Conservation (phyloP, 2,888 invertebrate species). For the Hypomecis punctinalis region DNA sequence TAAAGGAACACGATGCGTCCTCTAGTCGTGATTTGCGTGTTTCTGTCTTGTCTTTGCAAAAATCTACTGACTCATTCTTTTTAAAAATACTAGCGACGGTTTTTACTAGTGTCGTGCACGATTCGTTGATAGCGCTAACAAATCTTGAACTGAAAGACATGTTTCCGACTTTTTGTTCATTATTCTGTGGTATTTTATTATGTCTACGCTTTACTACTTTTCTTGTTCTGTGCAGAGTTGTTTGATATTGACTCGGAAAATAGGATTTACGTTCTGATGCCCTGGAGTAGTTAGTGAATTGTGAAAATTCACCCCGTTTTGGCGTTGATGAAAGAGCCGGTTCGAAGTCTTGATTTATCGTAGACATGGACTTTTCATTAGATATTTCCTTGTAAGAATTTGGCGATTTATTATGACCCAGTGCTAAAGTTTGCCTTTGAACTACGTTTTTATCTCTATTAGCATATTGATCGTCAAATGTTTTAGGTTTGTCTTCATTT, state of each 20-base stretch:
- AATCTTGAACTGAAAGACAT: constrained; percentile 61
- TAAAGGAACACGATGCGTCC: constrained; percentile 52
- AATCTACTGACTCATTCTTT: constrained; percentile 23
- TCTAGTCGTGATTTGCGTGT: constrained; percentile 8
- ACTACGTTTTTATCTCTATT: constrained; percentile 7
- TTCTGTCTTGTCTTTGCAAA: constrained; percentile 9
- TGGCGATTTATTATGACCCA: constrained; percentile 8
- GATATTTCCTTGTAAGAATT: constrained; percentile 13
- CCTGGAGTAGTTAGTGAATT: constrained; percentile 17
- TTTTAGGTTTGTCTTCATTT: constrained; percentile 12
- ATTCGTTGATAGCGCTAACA: constrained; percentile 67
- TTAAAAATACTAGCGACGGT: constrained; percentile 68
- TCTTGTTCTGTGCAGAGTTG: constrained; percentile 21
- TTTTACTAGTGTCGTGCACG: constrained; percentile 68
- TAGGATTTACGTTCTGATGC: neutral
- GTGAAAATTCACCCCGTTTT: constrained; percentile 40
- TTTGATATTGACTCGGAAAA: constrained; percentile 15
- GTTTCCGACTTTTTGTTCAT: constrained; percentile 48
- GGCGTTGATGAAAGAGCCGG: constrained; percentile 66
- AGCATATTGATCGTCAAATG: constrained; percentile 3
- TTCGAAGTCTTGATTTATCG: constrained; percentile 49
- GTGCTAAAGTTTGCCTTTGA: constrained; percentile 15
- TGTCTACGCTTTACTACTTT: constrained; percentile 29
- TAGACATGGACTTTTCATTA: constrained; percentile 21
- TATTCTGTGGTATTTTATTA: constrained; percentile 24